These are phyloP conservation scores for Chymomyza fuscimana DNA, from an alignment of 2,888 invertebrate species.

Conservation along the genomic window DNA sequence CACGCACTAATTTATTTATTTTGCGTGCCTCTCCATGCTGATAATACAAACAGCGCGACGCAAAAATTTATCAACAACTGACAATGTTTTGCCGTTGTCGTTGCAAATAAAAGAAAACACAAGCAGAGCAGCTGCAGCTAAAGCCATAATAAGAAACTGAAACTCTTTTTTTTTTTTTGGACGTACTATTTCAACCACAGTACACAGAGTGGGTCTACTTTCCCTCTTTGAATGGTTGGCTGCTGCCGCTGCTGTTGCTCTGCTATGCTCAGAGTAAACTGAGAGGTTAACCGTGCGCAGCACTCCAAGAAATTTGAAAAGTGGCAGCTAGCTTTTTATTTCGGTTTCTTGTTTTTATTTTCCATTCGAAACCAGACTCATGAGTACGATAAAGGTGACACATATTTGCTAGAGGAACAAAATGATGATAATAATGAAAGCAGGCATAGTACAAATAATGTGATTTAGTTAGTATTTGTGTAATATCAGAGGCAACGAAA, in stretches of 20 bases:
- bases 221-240: conserved; percentile 30
- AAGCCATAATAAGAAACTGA: conserved; percentile 50
- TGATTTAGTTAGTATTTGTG: too few relatives aligned
- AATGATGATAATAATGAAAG: not conserved
- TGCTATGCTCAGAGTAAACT: conserved; percentile 47
- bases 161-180: conserved; percentile 59
- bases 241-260: conserved; percentile 49
- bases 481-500: too few relatives aligned
- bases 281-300: conserved; percentile 55
- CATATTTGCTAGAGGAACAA: not conserved
- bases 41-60: not conserved
- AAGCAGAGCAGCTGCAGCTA: not conserved
- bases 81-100: not conserved
- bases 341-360: conserved; percentile 33
- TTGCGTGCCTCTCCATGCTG: conserved; percentile 6
- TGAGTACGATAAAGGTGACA: conserved; percentile 1
- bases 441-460: not conserved
- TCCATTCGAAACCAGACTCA: conserved; percentile 31
- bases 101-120: not conserved
- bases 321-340: conserved; percentile 15
- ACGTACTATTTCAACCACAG: conserved; percentile 59
- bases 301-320: conserved; percentile 57
- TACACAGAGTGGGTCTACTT: conserved; percentile 34
- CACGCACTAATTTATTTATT: conserved; percentile 40
- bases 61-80: conserved; percentile 8